phyloP scores from a whole-genome alignment of 2,888 invertebrate genomes.

The Zhuqinia jingwanae region DNA sequence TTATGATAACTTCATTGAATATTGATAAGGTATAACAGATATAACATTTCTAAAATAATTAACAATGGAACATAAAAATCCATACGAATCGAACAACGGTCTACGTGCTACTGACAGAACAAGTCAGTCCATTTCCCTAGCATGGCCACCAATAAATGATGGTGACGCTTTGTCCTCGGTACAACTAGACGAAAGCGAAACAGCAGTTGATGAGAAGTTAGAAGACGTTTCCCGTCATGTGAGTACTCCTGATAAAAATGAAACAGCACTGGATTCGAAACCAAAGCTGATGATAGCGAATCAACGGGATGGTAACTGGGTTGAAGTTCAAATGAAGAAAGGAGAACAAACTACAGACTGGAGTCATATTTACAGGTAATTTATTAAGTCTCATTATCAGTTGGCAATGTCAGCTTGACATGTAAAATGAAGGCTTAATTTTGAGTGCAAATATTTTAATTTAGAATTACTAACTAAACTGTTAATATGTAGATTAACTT shows the following conservation, averaged over 20 bases:
- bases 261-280: background rate
- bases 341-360: constrained; percentile 43
- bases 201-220: background rate
- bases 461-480: no score
- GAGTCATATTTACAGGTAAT: constrained; percentile 70
- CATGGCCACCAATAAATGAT: constrained; percentile 46
- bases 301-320: constrained; percentile 53
- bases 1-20: no score
- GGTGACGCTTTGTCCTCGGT: background rate
- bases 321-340: constrained; percentile 72
- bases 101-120: constrained; percentile 64
- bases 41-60: no score
- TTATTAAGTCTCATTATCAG: no score
- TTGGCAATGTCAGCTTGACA: no score
- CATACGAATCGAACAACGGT: constrained; percentile 50
- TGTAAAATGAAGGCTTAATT: no score
- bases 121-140: constrained; percentile 50
- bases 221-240: background rate
- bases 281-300: background rate
- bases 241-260: background rate
- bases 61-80: constrained; percentile 26
- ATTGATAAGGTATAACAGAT: no score
- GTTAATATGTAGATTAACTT: no score
- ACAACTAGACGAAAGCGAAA: background rate
- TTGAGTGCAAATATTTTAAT: background rate